These are phyloP conservation scores for Lagopus muta DNA, from an alignment of 2,113 vertebrate genomes.

Conservation along the genomic window DNA sequence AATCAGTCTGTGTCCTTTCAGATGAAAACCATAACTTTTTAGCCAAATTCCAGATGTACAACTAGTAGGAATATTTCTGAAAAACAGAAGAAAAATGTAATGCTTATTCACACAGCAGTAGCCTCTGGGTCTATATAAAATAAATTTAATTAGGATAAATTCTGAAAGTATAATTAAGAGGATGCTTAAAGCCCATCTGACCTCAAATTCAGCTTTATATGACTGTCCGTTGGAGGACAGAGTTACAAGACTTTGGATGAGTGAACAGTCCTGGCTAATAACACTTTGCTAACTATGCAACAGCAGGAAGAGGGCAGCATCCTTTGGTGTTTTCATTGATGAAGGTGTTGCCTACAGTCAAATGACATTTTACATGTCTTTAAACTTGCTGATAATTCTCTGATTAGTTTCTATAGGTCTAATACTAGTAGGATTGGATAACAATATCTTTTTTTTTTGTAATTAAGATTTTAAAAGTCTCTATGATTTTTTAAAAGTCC, in stretches of 20 bases:
- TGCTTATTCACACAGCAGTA: background rate
- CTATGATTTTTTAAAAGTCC: background rate
- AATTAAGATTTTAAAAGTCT: background rate
- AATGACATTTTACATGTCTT: background rate
- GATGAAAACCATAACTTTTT: background rate
- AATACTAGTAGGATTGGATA: background rate
- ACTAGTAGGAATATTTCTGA: background rate
- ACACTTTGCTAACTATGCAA: background rate
- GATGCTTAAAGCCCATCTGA: background rate
- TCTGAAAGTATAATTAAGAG: background rate
- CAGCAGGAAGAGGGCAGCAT: background rate
- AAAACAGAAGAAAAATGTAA: background rate
- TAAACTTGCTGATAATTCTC: background rate
- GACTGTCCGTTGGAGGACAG: accelerated
- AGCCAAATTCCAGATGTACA: background rate
- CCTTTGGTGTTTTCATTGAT: background rate
- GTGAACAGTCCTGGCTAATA: background rate
- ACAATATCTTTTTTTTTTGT: background rate
- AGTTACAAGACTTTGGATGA: background rate
- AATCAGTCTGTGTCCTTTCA: background rate
- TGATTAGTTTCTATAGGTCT: background rate
- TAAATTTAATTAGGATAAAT: background rate
- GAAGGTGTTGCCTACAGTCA: background rate
- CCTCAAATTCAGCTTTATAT: background rate
- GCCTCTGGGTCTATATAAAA: background rate